Conservation (phyloP, 2,113 vertebrate species). For the Pithys albifrons region DNA sequence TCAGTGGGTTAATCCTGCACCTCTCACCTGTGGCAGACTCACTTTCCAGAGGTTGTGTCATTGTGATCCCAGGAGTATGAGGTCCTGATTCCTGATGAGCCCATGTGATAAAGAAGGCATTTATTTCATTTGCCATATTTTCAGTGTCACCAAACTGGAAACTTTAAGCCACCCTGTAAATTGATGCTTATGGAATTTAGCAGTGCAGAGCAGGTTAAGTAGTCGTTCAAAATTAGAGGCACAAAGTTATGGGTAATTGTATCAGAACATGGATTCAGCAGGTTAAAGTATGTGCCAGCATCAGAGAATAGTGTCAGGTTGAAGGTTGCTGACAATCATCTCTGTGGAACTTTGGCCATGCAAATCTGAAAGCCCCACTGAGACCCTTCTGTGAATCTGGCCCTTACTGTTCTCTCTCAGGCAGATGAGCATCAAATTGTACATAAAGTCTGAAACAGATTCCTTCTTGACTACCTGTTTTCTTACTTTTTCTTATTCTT, state of each 20-base stretch:
- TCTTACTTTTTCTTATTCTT: neutral
- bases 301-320: neutral
- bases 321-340: neutral
- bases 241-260: neutral
- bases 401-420: neutral
- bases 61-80: neutral
- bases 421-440: neutral
- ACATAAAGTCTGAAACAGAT: neutral
- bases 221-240: neutral
- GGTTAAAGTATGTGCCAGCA: neutral
- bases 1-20: neutral
- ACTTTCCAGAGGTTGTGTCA: neutral
- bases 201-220: neutral
- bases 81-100: neutral
- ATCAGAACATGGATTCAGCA: neutral
- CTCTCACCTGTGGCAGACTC: constrained; percentile 14
- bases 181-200: neutral
- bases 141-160: neutral
- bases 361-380: neutral
- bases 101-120: neutral
- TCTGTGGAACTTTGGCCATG: neutral
- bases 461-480: neutral
- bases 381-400: neutral
- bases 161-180: neutral
- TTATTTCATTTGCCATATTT: constrained; percentile 20